phyloP scores from a whole-genome alignment of 2,797 vertebrate species.

The Rallus crepitans region DNA sequence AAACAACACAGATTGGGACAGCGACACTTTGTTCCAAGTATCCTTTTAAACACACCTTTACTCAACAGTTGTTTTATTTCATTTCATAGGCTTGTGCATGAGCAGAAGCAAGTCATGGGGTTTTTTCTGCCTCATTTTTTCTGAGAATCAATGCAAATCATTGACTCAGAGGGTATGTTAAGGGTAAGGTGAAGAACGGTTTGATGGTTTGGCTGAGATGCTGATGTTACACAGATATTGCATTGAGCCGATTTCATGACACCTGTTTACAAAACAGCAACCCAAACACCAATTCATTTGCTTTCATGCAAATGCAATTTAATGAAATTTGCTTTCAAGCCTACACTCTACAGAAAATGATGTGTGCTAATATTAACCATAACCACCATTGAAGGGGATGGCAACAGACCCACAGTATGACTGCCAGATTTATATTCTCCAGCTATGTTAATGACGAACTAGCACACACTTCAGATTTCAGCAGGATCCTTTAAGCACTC shows the following conservation, averaged over 20 bases:
- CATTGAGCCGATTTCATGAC: neutral
- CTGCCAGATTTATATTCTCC: neutral
- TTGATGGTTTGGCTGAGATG: neutral
- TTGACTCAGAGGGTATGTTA: neutral
- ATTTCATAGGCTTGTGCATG: neutral
- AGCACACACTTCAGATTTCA: neutral
- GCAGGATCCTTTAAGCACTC: neutral
- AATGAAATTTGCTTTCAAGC: neutral
- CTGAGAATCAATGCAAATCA: neutral
- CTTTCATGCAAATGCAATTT: neutral
- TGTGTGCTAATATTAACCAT: neutral
- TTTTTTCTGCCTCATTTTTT: neutral
- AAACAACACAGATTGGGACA: neutral
- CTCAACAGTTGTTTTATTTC: neutral
- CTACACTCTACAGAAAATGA: neutral
- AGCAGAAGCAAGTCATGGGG: rapidly evolving
- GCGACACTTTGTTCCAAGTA: neutral
- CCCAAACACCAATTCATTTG: neutral
- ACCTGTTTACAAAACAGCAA: neutral
- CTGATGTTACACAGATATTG: neutral
- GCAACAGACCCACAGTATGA: neutral
- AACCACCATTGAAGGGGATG: neutral
- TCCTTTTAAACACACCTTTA: neutral
- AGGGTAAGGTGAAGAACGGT: neutral
- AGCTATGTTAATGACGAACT: neutral